Evolutionary conservation across 1,140 invertebrate genomes (phyloP).

Genomic region (Solen grandis): DNA sequence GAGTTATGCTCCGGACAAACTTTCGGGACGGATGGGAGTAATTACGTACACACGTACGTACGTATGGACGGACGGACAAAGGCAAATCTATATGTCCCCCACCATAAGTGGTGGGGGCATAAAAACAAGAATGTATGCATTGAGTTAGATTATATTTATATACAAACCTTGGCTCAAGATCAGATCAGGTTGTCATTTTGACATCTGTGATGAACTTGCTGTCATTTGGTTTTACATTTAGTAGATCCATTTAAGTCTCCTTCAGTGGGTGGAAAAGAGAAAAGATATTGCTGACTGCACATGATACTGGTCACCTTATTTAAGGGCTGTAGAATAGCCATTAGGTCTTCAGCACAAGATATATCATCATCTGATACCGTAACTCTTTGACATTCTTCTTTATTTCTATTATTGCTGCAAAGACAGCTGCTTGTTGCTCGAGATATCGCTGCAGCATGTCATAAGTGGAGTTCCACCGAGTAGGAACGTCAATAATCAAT

Average conservation of each 20-base stretch:
- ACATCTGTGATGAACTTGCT: not conserved
- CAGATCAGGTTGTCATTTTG: constrained; percentile 14
- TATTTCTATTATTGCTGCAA: constrained; percentile 14
- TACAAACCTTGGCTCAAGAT: constrained; percentile 25
- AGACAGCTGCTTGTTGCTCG: constrained; percentile 45
- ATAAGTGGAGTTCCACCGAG: constrained; percentile 52
- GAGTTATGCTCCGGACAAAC: no score
- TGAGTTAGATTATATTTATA: no score
- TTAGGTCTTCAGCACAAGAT: not conserved
- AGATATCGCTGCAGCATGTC: constrained; percentile 45
- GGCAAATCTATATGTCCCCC: no score
- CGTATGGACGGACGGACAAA: no score
- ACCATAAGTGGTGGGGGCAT: no score
- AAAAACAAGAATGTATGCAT: no score
- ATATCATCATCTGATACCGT: constrained; percentile 33
- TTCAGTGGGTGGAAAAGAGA: constrained; percentile 28
- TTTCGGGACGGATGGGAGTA: no score
- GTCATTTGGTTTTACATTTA: constrained; percentile 6
- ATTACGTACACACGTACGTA: no score
- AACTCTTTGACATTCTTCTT: constrained; percentile 15
- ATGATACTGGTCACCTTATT: constrained; percentile 30
- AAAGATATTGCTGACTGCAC: constrained; percentile 1
- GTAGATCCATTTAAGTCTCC: not conserved
- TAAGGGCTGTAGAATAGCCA: constrained; percentile 2
- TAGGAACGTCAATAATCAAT: constrained; percentile 51